A percentile compares a stretch with the other conserved stretches of the same genome.
Conservation (phyloP, 2,888 invertebrate species). For the Pseudoips prasinana region DNA sequence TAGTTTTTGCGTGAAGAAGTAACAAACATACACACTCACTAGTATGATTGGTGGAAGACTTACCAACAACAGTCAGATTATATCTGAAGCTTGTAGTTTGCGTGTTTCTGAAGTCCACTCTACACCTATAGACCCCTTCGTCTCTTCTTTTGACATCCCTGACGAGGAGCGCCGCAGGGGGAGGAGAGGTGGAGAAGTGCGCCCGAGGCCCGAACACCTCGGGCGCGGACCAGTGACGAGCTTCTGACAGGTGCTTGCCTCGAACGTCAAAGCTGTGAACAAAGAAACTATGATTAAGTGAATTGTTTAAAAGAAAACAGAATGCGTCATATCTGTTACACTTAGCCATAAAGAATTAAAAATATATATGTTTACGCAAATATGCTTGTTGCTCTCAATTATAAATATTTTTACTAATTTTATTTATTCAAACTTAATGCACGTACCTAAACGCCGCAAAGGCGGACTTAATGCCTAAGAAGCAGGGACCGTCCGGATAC, state of each 20-base stretch:
- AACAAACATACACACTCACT: too few species aligned
- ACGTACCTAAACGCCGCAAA: too few species aligned
- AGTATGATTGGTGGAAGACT: too few species aligned
- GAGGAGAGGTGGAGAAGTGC: constrained; percentile 89
- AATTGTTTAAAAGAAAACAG: constrained; percentile 5
- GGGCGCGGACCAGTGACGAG: constrained; percentile 92
- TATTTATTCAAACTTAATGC: too few species aligned
- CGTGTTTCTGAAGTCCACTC: constrained; percentile 94
- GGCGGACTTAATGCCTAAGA: too few species aligned
- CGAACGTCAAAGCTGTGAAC: constrained; percentile 91
- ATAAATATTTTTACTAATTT: too few species aligned
- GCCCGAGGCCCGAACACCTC: constrained; percentile 93
- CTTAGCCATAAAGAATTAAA: too few species aligned
- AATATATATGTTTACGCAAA: too few species aligned
- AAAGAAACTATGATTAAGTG: neutral
- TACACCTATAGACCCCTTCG: constrained; percentile 94
- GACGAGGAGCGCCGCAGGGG: constrained; percentile 89
- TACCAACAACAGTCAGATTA: constrained; percentile 94
- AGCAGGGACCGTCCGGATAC: too few species aligned
- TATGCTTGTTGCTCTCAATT: too few species aligned
- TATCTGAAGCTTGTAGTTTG: constrained; percentile 94
- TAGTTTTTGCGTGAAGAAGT: too few species aligned
- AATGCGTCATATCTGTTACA: too few species aligned
- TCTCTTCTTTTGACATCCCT: constrained; percentile 92
- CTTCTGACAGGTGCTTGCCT: constrained; percentile 90